Percentiles rank a stretch among this genome's conserved stretches.
phyloP scores from a whole-genome alignment of 2,113 vertebrate species.

The Colistium nudipinnis region DNA sequence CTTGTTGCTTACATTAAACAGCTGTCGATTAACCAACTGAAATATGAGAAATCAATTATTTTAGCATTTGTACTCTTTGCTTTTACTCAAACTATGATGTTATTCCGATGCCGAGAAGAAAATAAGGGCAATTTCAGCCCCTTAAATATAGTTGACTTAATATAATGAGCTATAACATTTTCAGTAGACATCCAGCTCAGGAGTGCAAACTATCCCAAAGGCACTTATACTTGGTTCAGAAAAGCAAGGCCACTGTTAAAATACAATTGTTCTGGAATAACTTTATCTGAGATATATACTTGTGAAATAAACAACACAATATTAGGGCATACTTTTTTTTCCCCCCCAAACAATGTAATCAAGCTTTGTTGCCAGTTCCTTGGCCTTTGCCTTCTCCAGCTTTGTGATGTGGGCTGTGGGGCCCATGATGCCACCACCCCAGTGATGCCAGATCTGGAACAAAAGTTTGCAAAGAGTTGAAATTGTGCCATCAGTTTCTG shows the following conservation, averaged over 20 bases:
- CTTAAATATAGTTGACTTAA: too few relatives aligned
- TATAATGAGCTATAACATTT: too few relatives aligned
- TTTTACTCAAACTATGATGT: too few relatives aligned
- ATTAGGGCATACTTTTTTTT: constrained; percentile 73
- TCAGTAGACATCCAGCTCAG: too few relatives aligned
- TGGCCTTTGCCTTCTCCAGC: constrained; percentile 97
- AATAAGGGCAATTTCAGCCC: too few relatives aligned
- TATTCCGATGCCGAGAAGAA: too few relatives aligned
- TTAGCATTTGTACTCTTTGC: accelerated
- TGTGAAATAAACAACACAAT: not conserved
- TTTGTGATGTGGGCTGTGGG: constrained; percentile 95
- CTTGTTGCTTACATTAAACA: constrained; percentile 3
- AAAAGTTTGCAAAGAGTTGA: not conserved
- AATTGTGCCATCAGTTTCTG: not conserved
- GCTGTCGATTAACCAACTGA: not conserved
- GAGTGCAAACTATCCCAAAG: too few relatives aligned
- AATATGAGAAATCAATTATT: not conserved
- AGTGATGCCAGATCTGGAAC: constrained; percentile 95
- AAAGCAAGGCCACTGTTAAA: too few relatives aligned
- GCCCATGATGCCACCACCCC: constrained; percentile 95
- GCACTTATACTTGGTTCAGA: too few relatives aligned
- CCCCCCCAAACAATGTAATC: constrained; percentile 87
- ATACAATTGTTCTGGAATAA: too few relatives aligned
- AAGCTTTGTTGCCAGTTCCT: constrained; percentile 96
- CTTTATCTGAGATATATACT: too few relatives aligned